phyloP scores from a whole-genome alignment of 1,140 invertebrate genomes.

The Caenorhabditis tropicalis region DNA sequence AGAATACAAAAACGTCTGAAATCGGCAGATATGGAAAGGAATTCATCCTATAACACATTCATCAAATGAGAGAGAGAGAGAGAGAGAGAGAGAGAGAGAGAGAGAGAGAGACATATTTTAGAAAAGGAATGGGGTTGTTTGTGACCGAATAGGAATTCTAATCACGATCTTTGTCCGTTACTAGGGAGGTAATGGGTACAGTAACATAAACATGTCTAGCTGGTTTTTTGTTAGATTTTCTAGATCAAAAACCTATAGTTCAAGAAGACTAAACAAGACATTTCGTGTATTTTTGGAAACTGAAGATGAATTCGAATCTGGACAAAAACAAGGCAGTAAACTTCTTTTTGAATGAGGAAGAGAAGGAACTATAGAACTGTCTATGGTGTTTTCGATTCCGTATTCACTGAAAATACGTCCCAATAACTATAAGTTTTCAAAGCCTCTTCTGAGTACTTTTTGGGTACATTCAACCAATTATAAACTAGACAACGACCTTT shows the following conservation, averaged over 20 bases:
- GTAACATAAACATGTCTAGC: not conserved
- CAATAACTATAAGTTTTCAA: no score
- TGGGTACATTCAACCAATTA: not conserved
- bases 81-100: no score
- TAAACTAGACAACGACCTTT: not conserved
- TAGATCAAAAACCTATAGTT: constrained; percentile 13
- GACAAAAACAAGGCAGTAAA: not conserved
- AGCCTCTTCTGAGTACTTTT: not conserved
- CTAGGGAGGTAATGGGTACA: not conserved
- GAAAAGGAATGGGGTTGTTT: not conserved
- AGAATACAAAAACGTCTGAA: not conserved
- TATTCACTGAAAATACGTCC: not conserved
- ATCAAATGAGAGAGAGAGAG: not conserved
- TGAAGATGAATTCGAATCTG: not conserved
- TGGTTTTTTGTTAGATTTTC: not conserved
- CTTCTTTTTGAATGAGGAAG: no score
- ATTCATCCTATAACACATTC: not conserved
- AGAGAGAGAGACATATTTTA: no score
- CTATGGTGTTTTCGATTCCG: not conserved
- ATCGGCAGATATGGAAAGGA: not conserved
- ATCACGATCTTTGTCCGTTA: constrained; percentile 26
- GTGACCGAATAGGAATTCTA: not conserved
- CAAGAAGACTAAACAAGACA: not conserved
- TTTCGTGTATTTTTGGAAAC: not conserved
- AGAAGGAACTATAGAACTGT: no score